phyloP scores from a whole-genome alignment of 1,140 invertebrate species.

The Ceratitis capitata region DNA sequence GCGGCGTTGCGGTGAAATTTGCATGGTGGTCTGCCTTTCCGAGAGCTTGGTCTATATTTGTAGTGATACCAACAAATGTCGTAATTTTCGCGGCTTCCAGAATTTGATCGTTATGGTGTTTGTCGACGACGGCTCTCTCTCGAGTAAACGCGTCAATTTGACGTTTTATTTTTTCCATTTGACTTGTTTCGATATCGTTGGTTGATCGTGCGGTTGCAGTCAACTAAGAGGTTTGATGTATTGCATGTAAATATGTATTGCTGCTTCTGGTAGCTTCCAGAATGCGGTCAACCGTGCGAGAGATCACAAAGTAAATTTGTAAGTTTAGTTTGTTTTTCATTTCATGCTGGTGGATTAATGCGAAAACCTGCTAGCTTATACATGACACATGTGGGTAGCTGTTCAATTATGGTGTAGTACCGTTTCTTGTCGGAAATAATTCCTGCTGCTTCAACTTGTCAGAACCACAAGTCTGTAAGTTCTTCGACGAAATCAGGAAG shows the following conservation, averaged over 20 bases:
- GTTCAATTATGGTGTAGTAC: background rate
- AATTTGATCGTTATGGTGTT: background rate
- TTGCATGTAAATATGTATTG: background rate
- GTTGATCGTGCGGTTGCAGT: background rate
- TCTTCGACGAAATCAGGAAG: background rate
- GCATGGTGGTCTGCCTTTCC: background rate
- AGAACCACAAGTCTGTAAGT: background rate
- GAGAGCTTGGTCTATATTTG: background rate
- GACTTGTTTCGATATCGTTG: background rate
- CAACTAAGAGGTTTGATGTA: background rate
- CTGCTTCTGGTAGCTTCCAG: background rate
- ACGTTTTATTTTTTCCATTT: background rate
- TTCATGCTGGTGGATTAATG: background rate
- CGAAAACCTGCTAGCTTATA: constrained; percentile 1
- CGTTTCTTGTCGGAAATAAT: background rate
- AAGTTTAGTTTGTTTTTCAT: background rate
- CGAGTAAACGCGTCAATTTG: background rate
- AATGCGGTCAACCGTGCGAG: background rate
- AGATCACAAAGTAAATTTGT: background rate
- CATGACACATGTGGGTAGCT: background rate
- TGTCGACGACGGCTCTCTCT: background rate
- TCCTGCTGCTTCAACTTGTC: background rate
- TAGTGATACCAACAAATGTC: background rate
- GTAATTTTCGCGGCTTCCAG: background rate
- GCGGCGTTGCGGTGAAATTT: background rate